Evolutionary conservation across 2,797 vertebrate species (phyloP).

Genomic region (Cossypha caffra): DNA sequence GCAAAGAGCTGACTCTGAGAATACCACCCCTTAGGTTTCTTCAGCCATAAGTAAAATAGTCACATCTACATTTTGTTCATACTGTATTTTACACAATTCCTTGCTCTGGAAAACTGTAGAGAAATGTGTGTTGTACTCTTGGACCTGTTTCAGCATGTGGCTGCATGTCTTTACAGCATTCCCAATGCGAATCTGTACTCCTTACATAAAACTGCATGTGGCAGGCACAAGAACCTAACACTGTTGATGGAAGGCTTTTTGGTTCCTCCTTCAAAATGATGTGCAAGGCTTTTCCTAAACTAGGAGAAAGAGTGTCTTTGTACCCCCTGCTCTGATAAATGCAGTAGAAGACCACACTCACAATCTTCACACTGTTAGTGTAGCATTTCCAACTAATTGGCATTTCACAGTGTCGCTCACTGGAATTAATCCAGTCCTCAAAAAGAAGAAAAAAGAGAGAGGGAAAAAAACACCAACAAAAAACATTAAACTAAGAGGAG

Average conservation of each 20-base stretch:
- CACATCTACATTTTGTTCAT: not conserved
- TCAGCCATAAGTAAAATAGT: not conserved
- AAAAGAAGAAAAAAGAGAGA: slow-evolving; percentile 34
- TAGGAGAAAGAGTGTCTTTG: not conserved
- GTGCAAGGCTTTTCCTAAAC: not conserved
- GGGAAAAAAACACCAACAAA: not conserved
- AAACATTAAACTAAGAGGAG: slow-evolving; percentile 64
- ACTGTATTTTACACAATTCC: not conserved
- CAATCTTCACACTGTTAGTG: not conserved
- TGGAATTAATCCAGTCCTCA: slow-evolving; percentile 55
- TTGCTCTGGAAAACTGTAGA: not conserved
- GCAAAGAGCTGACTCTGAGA: not conserved
- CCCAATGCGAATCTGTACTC: not conserved
- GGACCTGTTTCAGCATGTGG: not conserved
- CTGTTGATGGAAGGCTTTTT: not conserved
- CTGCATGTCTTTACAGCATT: not conserved
- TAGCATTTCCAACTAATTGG: slow-evolving; percentile 11
- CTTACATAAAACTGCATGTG: not conserved
- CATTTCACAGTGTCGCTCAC: not conserved
- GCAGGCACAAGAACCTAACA: not conserved
- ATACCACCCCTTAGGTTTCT: not conserved
- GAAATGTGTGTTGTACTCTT: not conserved
- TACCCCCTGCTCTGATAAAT: not conserved
- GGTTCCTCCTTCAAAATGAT: not conserved
- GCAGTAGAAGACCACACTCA: not conserved